These are phyloP conservation scores for Heliconius ismenius DNA, from an alignment of 2,888 invertebrate genomes.

Conservation along the genomic window DNA sequence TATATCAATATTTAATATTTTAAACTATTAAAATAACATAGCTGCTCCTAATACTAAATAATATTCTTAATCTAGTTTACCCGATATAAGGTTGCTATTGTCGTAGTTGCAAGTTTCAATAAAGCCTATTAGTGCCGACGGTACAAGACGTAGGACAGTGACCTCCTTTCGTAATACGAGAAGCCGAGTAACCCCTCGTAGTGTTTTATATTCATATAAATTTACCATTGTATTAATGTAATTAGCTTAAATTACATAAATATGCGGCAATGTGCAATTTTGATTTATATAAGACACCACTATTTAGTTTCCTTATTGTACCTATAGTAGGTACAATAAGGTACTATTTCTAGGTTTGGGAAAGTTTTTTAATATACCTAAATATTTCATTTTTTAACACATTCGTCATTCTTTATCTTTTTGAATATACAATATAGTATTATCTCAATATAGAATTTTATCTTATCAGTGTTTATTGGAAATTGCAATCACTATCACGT, in stretches of 20 bases:
- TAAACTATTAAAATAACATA: neutral
- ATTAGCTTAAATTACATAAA: neutral
- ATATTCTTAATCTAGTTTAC: constrained; percentile 34
- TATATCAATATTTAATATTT: constrained; percentile 5
- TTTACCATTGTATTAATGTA: constrained; percentile 8
- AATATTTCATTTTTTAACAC: neutral
- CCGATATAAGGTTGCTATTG: constrained; percentile 29
- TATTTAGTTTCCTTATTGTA: neutral
- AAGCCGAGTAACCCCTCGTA: constrained; percentile 19
- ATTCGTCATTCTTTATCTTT: neutral
- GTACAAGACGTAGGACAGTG: constrained; percentile 32
- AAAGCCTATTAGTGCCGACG: constrained; percentile 28
- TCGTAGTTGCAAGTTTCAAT: constrained; percentile 28
- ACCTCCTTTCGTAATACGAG: constrained; percentile 36
- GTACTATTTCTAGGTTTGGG: neutral
- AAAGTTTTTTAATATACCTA: neutral
- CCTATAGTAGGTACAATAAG: too few relatives aligned
- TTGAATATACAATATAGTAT: neutral
- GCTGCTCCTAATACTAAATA: neutral
- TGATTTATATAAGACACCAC: neutral
- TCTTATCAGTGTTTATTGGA: constrained; percentile 12
- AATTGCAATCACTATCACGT: neutral
- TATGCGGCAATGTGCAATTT: neutral
- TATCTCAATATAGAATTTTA: neutral
- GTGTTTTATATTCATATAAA: constrained; percentile 16